These are phyloP conservation scores for Ctenochaetus hawaiiensis DNA, from an alignment of 2,797 vertebrate species.

Conservation along the genomic window DNA sequence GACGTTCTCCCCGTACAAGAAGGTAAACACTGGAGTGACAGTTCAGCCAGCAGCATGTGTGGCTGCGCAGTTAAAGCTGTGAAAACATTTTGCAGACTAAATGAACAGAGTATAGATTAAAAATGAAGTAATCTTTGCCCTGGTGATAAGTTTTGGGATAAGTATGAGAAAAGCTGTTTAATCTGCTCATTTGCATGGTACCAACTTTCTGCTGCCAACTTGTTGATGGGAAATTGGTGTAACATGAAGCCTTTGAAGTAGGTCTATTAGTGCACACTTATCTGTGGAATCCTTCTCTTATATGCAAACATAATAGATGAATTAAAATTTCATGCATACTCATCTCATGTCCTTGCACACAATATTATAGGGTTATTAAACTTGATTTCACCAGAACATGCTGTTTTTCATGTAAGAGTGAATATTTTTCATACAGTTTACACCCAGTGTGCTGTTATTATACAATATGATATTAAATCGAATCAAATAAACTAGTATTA, in stretches of 20 bases:
- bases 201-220: slow-evolving; percentile 8
- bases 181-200: background rate
- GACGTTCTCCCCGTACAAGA: background rate
- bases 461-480: background rate
- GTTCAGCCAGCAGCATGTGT: slow-evolving; percentile 9
- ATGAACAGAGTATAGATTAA: background rate
- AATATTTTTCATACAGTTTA: background rate
- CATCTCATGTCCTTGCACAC: background rate
- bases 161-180: too few relatives aligned
- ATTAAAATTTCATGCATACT: background rate
- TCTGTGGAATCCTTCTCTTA: background rate
- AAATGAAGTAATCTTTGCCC: background rate
- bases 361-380: background rate
- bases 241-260: background rate
- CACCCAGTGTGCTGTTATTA: background rate
- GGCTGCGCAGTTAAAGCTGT: background rate
- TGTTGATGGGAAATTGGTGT: slow-evolving; percentile 9
- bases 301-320: rapidly evolving
- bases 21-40: background rate
- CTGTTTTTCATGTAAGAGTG: background rate
- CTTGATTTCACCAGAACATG: rapidly evolving
- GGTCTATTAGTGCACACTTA: background rate
- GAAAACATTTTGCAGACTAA: background rate
- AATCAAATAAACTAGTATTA: background rate
- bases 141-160: background rate